A percentile compares a stretch with the other conserved stretches of the same genome.
These are phyloP conservation scores for Nanorana parkeri DNA, from an alignment of 2,113 vertebrate species.

Conservation along the genomic window DNA sequence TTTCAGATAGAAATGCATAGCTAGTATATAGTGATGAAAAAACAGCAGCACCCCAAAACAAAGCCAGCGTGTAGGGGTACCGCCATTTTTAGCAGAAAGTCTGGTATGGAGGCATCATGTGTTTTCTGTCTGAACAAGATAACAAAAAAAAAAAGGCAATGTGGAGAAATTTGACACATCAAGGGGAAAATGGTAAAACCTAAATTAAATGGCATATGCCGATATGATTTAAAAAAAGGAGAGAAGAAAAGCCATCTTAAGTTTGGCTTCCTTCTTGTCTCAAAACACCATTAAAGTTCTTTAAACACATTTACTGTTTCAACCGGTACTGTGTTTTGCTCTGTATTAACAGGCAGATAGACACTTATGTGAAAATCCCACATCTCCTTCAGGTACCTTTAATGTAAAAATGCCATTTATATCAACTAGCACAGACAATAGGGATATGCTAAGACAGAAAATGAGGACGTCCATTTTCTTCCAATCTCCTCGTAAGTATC, in stretches of 20 bases:
- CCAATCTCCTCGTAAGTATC: slow-evolving; percentile 88
- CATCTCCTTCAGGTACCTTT: slow-evolving; percentile 8
- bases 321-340: slow-evolving; percentile 59
- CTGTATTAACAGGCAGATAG: slow-evolving; percentile 61
- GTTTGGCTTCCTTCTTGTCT: slow-evolving; percentile 68
- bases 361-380: slow-evolving; percentile 43
- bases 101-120: slow-evolving; percentile 37
- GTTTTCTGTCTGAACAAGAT: neutral
- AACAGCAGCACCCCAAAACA: slow-evolving; percentile 61
- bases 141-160: slow-evolving; percentile 20
- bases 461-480: slow-evolving; percentile 85
- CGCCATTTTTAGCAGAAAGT: slow-evolving; percentile 3
- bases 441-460: slow-evolving; percentile 81
- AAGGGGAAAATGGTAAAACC: neutral
- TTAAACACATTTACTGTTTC: slow-evolving; percentile 56
- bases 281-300: slow-evolving; percentile 65
- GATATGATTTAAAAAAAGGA: neutral
- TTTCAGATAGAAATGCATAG: slow-evolving; percentile 48
- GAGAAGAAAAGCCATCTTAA: slow-evolving; percentile 18
- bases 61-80: slow-evolving; percentile 17
- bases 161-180: neutral
- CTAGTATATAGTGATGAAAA: slow-evolving; percentile 52
- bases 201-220: slow-evolving; percentile 1
- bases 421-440: slow-evolving; percentile 28
- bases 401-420: slow-evolving; percentile 45